These are phyloP conservation scores for Acromyrmex echinatior DNA, from an alignment of 1,140 invertebrate genomes.

Conservation along the genomic window DNA sequence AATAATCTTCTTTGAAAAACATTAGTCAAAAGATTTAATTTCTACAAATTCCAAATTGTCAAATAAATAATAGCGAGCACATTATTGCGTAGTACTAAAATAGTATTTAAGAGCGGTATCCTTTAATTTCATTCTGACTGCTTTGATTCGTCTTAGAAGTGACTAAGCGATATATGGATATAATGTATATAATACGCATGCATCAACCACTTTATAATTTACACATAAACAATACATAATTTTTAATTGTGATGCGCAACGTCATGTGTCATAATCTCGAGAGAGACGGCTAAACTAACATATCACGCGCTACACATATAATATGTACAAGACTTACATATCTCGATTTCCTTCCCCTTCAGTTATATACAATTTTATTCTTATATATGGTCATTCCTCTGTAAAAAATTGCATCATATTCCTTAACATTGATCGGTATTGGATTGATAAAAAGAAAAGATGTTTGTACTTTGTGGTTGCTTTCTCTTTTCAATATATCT, in stretches of 20 bases:
- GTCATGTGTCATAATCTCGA: background rate
- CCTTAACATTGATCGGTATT: constrained; percentile 43
- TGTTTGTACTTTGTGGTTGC: constrained; percentile 63
- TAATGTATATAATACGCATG: constrained; percentile 68
- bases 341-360: constrained; percentile 24
- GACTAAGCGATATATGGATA: constrained; percentile 70
- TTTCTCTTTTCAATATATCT: constrained; percentile 64
- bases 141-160: constrained; percentile 75
- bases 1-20: constrained; percentile 43
- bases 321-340: constrained; percentile 68
- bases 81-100: constrained; percentile 72
- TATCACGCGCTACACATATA: constrained; percentile 59
- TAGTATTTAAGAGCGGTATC: constrained; percentile 66
- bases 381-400: constrained; percentile 22
- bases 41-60: constrained; percentile 61
- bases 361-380: constrained; percentile 65
- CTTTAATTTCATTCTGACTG: constrained; percentile 69
- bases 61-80: constrained; percentile 72
- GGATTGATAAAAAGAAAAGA: constrained; percentile 57
- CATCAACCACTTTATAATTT: constrained; percentile 70
- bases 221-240: constrained; percentile 24
- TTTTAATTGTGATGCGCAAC: background rate
- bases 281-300: constrained; percentile 59
- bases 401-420: constrained; percentile 45
- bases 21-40: background rate